Percentiles rank a stretch among this genome's conserved stretches.
Conservation (phyloP, 2,888 invertebrate genomes). For the Philopedon plagiatum region DNA sequence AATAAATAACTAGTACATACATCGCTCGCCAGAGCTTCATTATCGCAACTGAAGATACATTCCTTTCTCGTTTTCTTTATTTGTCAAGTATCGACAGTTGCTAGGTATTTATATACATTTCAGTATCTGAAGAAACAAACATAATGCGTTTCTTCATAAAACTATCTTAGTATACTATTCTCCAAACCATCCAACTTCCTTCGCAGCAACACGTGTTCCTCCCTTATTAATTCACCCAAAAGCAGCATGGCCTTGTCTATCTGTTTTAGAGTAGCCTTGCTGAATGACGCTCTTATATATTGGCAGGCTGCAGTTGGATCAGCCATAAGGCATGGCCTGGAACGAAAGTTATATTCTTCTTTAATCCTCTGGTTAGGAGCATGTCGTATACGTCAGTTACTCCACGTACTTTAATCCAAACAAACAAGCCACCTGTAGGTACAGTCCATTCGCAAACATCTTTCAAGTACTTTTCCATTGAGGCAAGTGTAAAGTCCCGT, state of each 20-base stretch:
- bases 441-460: constrained; percentile 77
- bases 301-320: constrained; percentile 76
- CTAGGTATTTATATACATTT: not conserved
- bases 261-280: constrained; percentile 76
- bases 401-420: constrained; percentile 81
- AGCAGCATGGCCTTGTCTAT: constrained; percentile 76
- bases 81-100: not conserved
- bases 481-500: constrained; percentile 74
- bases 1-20: not conserved
- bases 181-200: constrained; percentile 65
- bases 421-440: constrained; percentile 83
- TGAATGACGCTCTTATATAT: constrained; percentile 80
- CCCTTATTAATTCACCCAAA: constrained; percentile 74
- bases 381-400: constrained; percentile 81
- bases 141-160: not conserved
- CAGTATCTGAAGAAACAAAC: not conserved
- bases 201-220: constrained; percentile 71
- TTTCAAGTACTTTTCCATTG: constrained; percentile 74
- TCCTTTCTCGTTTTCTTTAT: not conserved
- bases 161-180: constrained; percentile 55
- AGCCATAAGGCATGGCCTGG: constrained; percentile 82
- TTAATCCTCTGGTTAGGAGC: constrained; percentile 78
- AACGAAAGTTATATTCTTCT: constrained; percentile 78
- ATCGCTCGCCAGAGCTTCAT: constrained; percentile 10
- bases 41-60: not conserved